phyloP scores from a whole-genome alignment of 2,888 invertebrate genomes.

The Hirtodrosophila cameraria region DNA sequence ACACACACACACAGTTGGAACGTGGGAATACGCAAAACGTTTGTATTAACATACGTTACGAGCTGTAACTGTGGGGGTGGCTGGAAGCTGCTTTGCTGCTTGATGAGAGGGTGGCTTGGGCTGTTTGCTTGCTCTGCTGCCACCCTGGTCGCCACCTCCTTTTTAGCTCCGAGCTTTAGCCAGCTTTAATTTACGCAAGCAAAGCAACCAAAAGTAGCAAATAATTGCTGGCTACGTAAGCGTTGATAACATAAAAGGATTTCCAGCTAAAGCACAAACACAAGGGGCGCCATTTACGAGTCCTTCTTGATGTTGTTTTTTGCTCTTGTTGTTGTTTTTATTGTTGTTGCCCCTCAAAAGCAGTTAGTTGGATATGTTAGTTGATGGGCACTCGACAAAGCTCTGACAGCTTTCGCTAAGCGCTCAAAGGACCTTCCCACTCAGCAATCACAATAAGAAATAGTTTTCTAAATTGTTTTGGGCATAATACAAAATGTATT shows the following conservation, averaged over 20 bases:
- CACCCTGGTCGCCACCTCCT: background rate
- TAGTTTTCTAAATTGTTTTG: conserved; percentile 62
- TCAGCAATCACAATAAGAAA: conserved; percentile 38
- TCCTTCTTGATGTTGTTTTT: conserved; percentile 31
- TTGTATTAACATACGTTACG: conserved; percentile 62
- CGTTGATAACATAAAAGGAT: conserved; percentile 76
- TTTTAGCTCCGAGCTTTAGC: conserved; percentile 24
- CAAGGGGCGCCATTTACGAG: conserved; percentile 51
- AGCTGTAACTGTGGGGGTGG: conserved; percentile 27
- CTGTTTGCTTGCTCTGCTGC: conserved; percentile 6
- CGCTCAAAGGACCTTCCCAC: conserved; percentile 24
- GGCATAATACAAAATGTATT: conserved; percentile 59
- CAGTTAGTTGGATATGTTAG: conserved; percentile 34
- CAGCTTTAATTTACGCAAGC: conserved; percentile 73
- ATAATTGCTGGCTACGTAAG: conserved; percentile 73
- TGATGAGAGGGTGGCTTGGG: background rate
- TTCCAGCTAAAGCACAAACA: conserved; percentile 58
- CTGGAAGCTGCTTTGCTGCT: background rate
- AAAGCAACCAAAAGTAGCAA: conserved; percentile 69
- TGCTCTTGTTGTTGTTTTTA: conserved; percentile 1
- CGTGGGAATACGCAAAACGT: conserved; percentile 55
- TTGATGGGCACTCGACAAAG: conserved; percentile 34
- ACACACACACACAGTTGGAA: conserved; percentile 8
- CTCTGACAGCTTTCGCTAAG: conserved; percentile 33
- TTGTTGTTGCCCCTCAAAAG: conserved; percentile 1